Evolutionary conservation across 2,888 invertebrate species (phyloP).

Genomic region (Halocaridina rubra): DNA sequence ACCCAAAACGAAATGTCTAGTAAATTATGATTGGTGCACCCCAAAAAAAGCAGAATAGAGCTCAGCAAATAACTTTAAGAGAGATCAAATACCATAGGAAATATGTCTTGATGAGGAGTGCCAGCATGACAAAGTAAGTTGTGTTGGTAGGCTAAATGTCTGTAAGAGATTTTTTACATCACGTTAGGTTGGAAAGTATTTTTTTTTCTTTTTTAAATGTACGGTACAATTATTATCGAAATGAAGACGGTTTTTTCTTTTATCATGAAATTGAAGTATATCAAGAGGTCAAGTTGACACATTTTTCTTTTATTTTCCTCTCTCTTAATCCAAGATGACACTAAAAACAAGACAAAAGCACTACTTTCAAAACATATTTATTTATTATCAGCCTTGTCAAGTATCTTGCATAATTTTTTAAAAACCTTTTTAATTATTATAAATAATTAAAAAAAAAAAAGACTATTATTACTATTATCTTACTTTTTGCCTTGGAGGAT

Average conservation of each 20-base stretch:
- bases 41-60: not conserved
- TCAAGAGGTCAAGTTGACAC: not conserved
- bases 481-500: conserved; percentile 40
- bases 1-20: too few relatives aligned
- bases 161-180: not conserved
- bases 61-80: not conserved
- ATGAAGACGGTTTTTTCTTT: too few relatives aligned
- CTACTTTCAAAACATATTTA: not conserved
- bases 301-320: too few relatives aligned
- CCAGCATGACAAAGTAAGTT: not conserved
- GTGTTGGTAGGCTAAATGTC: not conserved
- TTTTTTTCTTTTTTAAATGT: too few relatives aligned
- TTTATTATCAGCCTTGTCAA: not conserved
- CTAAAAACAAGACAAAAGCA: not conserved
- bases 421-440: too few relatives aligned
- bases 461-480: too few relatives aligned
- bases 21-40: not conserved
- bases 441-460: too few relatives aligned
- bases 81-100: not conserved
- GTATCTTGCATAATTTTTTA: too few relatives aligned
- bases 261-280: not conserved
- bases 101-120: not conserved
- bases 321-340: too few relatives aligned
- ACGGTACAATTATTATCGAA: too few relatives aligned
- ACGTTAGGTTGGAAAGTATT: too few relatives aligned